These are phyloP conservation scores for Chloroclysta siterata DNA, from an alignment of 2,888 invertebrate species.

Conservation along the genomic window DNA sequence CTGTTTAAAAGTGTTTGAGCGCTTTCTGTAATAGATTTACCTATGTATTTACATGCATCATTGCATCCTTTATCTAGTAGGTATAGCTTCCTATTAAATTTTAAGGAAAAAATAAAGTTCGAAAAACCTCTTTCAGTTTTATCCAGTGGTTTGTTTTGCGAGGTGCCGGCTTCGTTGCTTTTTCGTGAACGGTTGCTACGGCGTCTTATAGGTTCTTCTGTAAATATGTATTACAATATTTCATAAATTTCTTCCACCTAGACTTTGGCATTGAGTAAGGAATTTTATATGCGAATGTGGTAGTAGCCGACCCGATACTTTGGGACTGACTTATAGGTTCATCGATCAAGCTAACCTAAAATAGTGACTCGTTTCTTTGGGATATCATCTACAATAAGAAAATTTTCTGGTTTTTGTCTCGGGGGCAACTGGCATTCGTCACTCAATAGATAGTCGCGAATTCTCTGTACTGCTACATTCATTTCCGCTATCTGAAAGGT, in stretches of 20 bases:
- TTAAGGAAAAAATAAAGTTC: background rate
- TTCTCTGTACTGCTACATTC: constrained; percentile 76
- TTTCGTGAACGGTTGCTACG: constrained; percentile 9
- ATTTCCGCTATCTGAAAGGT: constrained; percentile 73
- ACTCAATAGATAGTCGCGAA: constrained; percentile 71
- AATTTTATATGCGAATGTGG: no score
- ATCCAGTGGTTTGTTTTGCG: constrained; percentile 49
- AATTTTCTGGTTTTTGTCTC: constrained; percentile 60
- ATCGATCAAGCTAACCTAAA: constrained; percentile 48
- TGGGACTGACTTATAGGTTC: background rate
- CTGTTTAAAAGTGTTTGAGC: background rate
- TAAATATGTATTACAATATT: background rate
- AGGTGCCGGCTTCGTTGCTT: constrained; percentile 53
- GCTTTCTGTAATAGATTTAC: background rate
- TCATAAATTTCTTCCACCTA: background rate
- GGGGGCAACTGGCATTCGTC: constrained; percentile 69
- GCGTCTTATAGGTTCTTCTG: constrained; percentile 30
- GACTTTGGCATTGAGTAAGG: no score
- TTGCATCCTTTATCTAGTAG: background rate
- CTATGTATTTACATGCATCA: background rate
- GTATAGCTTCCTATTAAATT: no score
- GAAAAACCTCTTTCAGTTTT: constrained; percentile 8
- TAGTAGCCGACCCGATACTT: no score
- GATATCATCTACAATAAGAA: constrained; percentile 41
- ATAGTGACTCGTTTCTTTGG: constrained; percentile 72